Base-by-base conservation (phyloP, 2,888 invertebrate species). In the Candidula unifasciata region DNA sequence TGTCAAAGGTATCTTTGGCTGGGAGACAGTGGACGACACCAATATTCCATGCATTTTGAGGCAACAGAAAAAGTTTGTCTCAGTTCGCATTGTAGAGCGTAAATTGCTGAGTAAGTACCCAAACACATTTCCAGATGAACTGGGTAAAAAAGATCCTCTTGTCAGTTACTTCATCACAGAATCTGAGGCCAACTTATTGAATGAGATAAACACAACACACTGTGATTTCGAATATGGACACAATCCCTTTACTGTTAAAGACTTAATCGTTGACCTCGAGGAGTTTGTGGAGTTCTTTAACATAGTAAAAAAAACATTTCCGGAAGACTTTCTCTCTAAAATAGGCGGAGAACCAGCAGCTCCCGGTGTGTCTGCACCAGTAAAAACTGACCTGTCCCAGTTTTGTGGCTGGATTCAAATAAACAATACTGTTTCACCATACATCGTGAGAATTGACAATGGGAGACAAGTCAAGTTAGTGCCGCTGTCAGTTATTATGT, bases 91-190 rank as follows among this genome's bases (percentile, higher is more conserved):
- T 96, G 96, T 98, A 37, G 98, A 98, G 94, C 95, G 96, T 91
- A 98, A 98, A 94, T 95, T 98, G 69, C 88, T 92, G 24, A 91
- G 91, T 85, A 89, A 91, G 73, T 92, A 92, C 86, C 92, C 92
- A 10, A 91, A 91, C 85, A 90, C 91, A 6, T 92, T 93, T 82
- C 95, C 98, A 37, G 97, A 97, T 93, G 97, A 97, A 94, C 97
- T 97, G 94, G 95, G 97, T 91, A 96, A 96, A 93, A 97, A 96
- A 93, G 95, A 98, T 81, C 97, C 98, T 93, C 97, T 98, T 89
- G 95, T 97, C 89, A 97, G 97, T 94, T 97, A 97, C 94, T 98
- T 97, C 93, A 97, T 98, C 89, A 97, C 97, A 0, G 97, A 97
- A 88, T 96, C 96, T 0, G 98, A 99, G 94, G 96, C 97, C 80